Evolutionary conservation across 2,113 vertebrate genomes (phyloP).

Genomic region (Alligator mississippiensis): DNA sequence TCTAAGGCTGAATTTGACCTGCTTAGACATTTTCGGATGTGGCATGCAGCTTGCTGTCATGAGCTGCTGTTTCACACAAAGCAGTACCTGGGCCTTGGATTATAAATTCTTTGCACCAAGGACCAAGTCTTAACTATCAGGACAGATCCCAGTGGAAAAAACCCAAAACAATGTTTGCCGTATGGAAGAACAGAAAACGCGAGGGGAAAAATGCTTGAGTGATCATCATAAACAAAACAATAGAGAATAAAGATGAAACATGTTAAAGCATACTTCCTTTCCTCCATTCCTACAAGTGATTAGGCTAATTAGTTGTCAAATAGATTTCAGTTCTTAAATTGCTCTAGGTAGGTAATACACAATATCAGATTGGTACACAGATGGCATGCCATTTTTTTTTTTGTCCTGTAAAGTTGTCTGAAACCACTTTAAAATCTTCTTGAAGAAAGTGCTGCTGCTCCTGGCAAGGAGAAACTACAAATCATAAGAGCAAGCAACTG

Average conservation of each 20-base stretch:
- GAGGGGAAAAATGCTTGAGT: conserved; percentile 45
- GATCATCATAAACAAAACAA: conserved; percentile 1
- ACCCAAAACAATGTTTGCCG: conserved; percentile 48
- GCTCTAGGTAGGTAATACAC: conserved; percentile 68
- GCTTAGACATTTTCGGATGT: background rate
- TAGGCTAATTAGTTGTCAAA: conserved; percentile 73
- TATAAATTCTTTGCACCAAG: background rate
- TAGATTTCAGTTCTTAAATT: conserved; percentile 67
- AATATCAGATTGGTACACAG: conserved; percentile 71
- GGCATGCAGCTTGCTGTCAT: background rate
- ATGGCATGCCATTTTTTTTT: conserved; percentile 70
- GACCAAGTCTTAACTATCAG: background rate
- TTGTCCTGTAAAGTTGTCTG: conserved; percentile 60
- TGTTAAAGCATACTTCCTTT: conserved; percentile 27
- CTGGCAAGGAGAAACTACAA: conserved; percentile 42
- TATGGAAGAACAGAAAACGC: conserved; percentile 35
- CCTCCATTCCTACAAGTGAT: conserved; percentile 57
- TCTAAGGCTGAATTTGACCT: background rate
- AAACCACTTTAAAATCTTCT: conserved; percentile 64
- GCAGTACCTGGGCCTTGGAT: conserved; percentile 7
- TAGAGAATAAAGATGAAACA: conserved; percentile 36
- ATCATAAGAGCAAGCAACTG: background rate
- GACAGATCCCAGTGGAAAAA: background rate
- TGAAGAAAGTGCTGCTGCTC: conserved; percentile 48
- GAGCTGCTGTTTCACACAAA: background rate